Evolutionary conservation across 1,140 invertebrate species (phyloP).

Genomic region (Diachasma alloeum): DNA sequence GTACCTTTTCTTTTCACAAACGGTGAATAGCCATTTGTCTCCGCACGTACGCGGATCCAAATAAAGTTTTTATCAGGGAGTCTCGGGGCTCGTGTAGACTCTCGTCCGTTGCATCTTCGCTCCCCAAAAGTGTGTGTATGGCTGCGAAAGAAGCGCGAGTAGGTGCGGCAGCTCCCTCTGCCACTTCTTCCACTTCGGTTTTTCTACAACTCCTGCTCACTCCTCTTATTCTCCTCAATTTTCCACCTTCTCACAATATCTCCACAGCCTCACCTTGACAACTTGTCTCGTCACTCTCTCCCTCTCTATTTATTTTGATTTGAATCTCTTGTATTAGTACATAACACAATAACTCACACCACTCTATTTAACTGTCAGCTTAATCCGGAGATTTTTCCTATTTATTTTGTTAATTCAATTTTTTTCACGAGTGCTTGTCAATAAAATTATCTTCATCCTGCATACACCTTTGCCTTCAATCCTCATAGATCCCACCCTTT

Average conservation of each 20-base stretch:
- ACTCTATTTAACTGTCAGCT: too few relatives aligned
- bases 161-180: slow-evolving; percentile 22
- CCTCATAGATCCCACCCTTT: too few relatives aligned
- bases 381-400: too few relatives aligned
- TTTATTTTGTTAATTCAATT: too few relatives aligned
- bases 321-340: too few relatives aligned
- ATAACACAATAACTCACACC: too few relatives aligned
- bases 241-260: too few relatives aligned
- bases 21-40: background rate
- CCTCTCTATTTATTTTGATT: too few relatives aligned
- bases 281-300: too few relatives aligned
- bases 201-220: background rate
- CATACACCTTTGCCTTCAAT: background rate
- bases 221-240: background rate
- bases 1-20: background rate
- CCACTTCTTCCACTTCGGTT: background rate
- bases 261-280: too few relatives aligned
- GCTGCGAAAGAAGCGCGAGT: background rate
- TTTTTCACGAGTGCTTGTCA: background rate
- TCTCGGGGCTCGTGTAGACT: slow-evolving; percentile 1
- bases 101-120: slow-evolving; percentile 5
- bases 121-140: background rate
- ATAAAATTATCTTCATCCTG: background rate
- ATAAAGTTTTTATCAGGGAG: slow-evolving; percentile 15
- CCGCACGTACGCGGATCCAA: background rate